phyloP scores from a whole-genome alignment of 2,113 vertebrate genomes.

The Mastomys natalensis region DNA sequence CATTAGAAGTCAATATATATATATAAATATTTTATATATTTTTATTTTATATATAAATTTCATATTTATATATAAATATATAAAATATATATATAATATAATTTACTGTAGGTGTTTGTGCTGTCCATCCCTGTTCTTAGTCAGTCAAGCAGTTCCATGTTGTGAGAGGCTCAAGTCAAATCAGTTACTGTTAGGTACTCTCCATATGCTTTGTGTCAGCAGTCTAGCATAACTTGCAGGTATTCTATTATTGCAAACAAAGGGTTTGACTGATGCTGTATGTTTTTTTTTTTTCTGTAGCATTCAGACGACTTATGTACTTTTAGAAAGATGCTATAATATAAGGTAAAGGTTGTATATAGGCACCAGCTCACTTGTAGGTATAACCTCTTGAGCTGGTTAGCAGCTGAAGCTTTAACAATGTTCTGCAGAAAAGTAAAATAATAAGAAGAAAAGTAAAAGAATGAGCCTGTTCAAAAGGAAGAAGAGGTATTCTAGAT shows the following conservation, averaged over 20 bases:
- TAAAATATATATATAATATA: too few relatives aligned
- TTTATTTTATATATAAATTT: too few relatives aligned
- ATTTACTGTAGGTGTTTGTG: neutral
- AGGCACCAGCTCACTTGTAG: neutral
- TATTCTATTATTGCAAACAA: neutral
- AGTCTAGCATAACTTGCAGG: neutral
- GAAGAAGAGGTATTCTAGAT: neutral
- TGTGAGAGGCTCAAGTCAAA: too few relatives aligned
- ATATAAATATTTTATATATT: too few relatives aligned
- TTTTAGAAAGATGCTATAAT: neutral
- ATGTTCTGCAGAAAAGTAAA: neutral
- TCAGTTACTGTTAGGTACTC: neutral
- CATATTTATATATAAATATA: too few relatives aligned
- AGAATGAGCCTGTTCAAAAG: neutral
- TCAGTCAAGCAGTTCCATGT: neutral
- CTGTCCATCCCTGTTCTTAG: neutral
- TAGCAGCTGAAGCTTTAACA: neutral
- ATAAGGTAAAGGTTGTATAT: neutral
- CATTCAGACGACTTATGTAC: too few relatives aligned
- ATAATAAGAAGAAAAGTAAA: neutral
- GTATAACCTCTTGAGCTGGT: neutral
- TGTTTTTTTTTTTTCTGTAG: neutral
- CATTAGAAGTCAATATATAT: neutral
- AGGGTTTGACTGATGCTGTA: rapidly evolving
- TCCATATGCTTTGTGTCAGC: neutral